A percentile compares a stretch with the other conserved stretches of the same genome.
Evolutionary conservation across 1,140 invertebrate genomes (phyloP).

Genomic region (Pentalonia nigronervosa): DNA sequence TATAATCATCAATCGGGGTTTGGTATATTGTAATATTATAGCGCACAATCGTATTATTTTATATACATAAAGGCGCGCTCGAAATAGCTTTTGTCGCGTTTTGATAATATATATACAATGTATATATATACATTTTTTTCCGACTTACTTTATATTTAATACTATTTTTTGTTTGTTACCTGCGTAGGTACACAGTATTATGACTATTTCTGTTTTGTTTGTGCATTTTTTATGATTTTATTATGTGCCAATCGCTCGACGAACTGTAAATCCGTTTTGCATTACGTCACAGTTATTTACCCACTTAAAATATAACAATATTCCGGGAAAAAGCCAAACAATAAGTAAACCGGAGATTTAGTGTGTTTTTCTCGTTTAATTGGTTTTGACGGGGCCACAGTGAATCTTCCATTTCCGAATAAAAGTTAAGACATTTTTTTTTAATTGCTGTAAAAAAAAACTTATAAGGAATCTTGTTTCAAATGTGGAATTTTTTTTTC

Average conservation of each 20-base stretch:
- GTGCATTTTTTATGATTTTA: neutral
- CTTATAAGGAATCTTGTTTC: neutral
- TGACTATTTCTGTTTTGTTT: neutral
- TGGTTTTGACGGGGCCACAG: neutral
- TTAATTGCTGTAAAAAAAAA: neutral
- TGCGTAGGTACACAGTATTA: neutral
- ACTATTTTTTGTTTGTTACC: neutral
- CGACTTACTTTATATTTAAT: neutral
- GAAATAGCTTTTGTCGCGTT: neutral
- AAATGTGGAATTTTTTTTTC: neutral
- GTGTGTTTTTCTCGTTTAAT: neutral
- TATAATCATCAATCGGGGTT: neutral
- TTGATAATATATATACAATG: neutral
- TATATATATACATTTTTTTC: neutral
- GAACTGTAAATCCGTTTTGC: neutral
- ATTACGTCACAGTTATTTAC: neutral
- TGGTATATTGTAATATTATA: neutral
- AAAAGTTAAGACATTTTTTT: neutral
- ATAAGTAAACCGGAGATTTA: neutral
- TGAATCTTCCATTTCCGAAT: neutral
- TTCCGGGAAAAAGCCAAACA: neutral
- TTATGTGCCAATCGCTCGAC: neutral
- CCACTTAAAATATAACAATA: neutral
- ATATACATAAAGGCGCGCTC: neutral
- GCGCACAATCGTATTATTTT: neutral